Evolutionary conservation across 2,113 vertebrate species (phyloP).

Genomic region (Potamarius usumacintae): DNA sequence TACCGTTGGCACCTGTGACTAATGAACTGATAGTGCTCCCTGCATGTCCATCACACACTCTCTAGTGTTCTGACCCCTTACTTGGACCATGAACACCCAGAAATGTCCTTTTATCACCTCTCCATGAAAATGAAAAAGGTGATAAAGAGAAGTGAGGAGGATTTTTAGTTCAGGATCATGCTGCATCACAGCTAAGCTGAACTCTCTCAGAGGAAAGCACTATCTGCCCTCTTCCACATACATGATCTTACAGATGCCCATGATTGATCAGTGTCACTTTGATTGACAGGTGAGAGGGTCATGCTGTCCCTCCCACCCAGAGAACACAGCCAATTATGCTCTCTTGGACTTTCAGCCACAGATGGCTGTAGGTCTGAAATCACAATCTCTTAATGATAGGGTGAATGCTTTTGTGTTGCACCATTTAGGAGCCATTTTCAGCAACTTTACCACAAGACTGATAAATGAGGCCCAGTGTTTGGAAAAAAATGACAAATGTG

Average conservation of each 20-base stretch:
- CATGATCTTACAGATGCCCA: background rate
- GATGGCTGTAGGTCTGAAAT: background rate
- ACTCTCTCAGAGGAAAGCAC: background rate
- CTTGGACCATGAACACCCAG: background rate
- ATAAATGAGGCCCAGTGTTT: background rate
- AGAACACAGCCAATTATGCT: background rate
- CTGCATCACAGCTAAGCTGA: no score
- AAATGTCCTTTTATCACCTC: background rate
- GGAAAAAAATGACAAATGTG: background rate
- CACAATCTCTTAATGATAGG: background rate
- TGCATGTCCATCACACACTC: constrained; percentile 30
- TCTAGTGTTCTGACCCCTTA: constrained; percentile 20
- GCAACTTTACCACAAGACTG: background rate
- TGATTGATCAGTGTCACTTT: background rate
- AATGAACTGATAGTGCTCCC: background rate
- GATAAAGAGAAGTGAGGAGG: background rate
- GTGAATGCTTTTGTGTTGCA: background rate
- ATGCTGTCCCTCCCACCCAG: background rate
- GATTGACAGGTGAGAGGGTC: background rate
- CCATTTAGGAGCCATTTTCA: background rate
- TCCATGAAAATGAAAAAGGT: background rate
- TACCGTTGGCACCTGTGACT: constrained; percentile 39
- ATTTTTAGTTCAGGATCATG: background rate
- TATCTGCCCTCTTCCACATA: background rate
- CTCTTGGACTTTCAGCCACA: background rate